phyloP scores from a whole-genome alignment of 2,888 invertebrate genomes.

The Acleris emargana region DNA sequence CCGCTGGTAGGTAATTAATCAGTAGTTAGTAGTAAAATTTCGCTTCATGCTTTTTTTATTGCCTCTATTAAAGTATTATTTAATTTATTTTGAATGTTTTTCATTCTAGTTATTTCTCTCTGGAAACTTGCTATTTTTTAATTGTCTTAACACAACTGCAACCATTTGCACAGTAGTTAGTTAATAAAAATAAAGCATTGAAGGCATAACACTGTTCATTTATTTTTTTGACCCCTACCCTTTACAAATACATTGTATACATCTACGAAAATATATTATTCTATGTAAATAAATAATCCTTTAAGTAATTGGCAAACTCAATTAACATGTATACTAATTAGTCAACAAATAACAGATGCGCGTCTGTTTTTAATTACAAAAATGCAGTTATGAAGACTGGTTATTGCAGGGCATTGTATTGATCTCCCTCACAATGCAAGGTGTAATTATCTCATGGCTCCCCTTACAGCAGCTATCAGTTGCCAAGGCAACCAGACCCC shows the following conservation, averaged over 20 bases:
- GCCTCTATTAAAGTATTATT: too few relatives aligned
- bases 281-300: neutral
- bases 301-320: neutral
- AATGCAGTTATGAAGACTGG: conserved; percentile 15
- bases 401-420: conserved; percentile 4
- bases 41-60: too few relatives aligned
- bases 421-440: neutral
- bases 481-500: conserved; percentile 40
- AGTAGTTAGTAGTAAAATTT: too few relatives aligned
- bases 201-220: conserved; percentile 36
- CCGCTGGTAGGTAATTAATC: too few relatives aligned
- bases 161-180: conserved; percentile 26
- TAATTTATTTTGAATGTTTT: neutral
- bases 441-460: conserved; percentile 31
- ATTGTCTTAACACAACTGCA: neutral
- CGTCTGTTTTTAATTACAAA: conserved; percentile 15
- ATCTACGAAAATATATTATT: neutral
- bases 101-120: neutral
- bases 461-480: conserved; percentile 35
- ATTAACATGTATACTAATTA: conserved; percentile 20
- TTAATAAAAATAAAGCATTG: conserved; percentile 33
- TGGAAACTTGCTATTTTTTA: neutral
- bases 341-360: conserved; percentile 16
- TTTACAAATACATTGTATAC: conserved; percentile 24
- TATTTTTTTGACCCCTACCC: conserved; percentile 42